Percentiles rank a stretch among this genome's conserved stretches.
Evolutionary conservation across 2,113 vertebrate species (phyloP).

Genomic region (Pterocles burchelli): DNA sequence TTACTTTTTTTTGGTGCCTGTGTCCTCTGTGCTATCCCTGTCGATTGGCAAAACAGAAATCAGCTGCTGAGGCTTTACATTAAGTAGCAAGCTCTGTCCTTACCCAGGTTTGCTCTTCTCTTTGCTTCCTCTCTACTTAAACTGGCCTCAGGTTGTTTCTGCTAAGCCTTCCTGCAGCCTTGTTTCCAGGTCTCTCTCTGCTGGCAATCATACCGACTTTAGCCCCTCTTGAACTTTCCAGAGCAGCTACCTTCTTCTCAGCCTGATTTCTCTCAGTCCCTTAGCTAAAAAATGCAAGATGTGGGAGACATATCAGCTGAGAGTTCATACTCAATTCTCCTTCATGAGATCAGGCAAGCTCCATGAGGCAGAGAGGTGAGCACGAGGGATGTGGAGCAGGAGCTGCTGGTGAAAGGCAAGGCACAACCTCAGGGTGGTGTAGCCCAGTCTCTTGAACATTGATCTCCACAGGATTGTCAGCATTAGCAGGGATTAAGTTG

Average conservation of each 20-base stretch:
- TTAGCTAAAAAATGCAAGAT: neutral
- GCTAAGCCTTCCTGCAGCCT: neutral
- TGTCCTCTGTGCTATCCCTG: too few species aligned
- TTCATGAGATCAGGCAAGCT: neutral
- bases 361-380: neutral
- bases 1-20: too few species aligned
- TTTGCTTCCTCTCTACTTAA: neutral
- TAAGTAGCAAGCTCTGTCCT: neutral
- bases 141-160: neutral
- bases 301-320: neutral
- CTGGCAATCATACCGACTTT: neutral
- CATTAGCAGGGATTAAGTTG: neutral
- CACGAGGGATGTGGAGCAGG: fast-evolving
- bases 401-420: neutral
- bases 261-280: neutral
- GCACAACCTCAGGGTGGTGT: neutral
- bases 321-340: neutral
- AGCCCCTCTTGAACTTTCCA: neutral
- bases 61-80: neutral
- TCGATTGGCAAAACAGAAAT: too few species aligned
- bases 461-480: neutral
- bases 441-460: neutral
- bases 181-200: neutral
- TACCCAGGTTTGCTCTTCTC: neutral
- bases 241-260: neutral